A percentile compares a stretch with the other conserved stretches of the same genome.
Conservation (phyloP, 2,113 vertebrate species). For the Cyprinodon brontotheroides region DNA sequence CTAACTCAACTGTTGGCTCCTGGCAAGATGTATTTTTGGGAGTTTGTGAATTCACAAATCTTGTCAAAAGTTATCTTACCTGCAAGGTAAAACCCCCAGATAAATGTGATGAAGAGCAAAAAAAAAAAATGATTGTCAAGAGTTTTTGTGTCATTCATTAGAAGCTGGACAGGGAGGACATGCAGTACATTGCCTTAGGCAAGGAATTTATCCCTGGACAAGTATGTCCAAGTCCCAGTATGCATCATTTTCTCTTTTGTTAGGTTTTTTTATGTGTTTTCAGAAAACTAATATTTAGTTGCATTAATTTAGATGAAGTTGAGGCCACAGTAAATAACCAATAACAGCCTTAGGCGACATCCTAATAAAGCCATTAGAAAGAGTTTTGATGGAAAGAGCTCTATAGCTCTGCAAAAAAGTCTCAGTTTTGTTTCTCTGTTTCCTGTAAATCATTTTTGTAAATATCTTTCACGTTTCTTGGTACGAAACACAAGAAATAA, state of each 20-base stretch:
- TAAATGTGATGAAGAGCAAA: too few species aligned
- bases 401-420: slow-evolving; percentile 1
- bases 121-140: too few species aligned
- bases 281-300: background rate
- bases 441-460: slow-evolving; percentile 27
- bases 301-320: background rate
- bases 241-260: background rate
- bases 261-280: background rate
- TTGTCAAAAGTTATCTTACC: too few species aligned
- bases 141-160: too few species aligned
- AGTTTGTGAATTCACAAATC: too few species aligned
- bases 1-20: too few species aligned
- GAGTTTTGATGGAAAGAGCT: background rate
- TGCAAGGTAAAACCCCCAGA: too few species aligned
- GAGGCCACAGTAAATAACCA: background rate
- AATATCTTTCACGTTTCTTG: slow-evolving; percentile 5
- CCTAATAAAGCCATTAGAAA: background rate
- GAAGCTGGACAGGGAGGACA: too few species aligned
- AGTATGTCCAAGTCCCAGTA: too few species aligned
- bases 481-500: slow-evolving; percentile 17
- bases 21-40: too few species aligned
- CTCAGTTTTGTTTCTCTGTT: slow-evolving; percentile 10
- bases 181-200: too few species aligned
- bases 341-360: background rate
- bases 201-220: too few species aligned